phyloP scores from a whole-genome alignment of 2,888 invertebrate species.

The Himalopsyche anomala region DNA sequence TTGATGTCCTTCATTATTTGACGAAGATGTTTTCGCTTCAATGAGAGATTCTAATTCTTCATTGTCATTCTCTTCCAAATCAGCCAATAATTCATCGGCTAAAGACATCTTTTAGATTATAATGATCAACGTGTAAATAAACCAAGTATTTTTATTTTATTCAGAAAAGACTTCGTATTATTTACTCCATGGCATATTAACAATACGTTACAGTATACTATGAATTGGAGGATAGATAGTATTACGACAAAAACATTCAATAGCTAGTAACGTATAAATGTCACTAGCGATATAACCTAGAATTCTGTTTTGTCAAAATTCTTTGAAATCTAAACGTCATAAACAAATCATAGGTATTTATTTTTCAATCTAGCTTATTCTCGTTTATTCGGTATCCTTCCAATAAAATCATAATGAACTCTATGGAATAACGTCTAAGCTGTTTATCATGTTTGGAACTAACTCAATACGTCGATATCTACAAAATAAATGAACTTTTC shows the following conservation, averaged over 20 bases:
- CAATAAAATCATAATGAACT: neutral
- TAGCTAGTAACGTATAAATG: neutral
- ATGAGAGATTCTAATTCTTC: slow-evolving; percentile 80
- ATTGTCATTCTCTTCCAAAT: slow-evolving; percentile 95
- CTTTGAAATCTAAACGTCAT: neutral
- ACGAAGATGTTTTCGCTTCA: slow-evolving; percentile 74
- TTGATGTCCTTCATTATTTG: slow-evolving; percentile 69
- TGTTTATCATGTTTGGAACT: neutral
- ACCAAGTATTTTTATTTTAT: no score
- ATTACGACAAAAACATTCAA: no score
- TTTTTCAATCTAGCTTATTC: neutral
- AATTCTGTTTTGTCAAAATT: neutral
- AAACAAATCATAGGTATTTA: neutral
- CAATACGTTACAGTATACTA: no score
- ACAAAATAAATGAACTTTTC: no score
- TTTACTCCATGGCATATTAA: no score
- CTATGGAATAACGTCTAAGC: neutral
- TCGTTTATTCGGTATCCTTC: neutral
- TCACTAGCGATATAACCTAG: neutral
- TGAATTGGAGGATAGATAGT: no score
- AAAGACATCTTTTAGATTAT: slow-evolving; percentile 86
- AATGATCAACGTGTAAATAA: no score
- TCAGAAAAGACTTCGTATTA: no score
- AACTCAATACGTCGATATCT: neutral
- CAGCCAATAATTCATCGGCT: slow-evolving; percentile 97